These are phyloP conservation scores for Rhyacophila brunnea DNA, from an alignment of 1,140 invertebrate genomes.

Conservation along the genomic window DNA sequence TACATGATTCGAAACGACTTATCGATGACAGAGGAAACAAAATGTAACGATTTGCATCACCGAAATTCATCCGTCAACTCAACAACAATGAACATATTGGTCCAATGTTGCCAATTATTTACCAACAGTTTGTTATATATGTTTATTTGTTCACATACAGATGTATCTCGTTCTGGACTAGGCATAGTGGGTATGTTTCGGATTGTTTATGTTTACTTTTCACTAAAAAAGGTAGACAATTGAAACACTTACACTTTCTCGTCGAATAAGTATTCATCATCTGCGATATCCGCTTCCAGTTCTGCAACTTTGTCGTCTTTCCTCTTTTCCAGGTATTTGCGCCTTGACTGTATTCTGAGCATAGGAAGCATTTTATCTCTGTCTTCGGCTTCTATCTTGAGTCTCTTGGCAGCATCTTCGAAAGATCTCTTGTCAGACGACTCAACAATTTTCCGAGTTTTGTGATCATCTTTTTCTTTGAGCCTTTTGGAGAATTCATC, in stretches of 20 bases:
- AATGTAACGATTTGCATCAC: too few relatives aligned
- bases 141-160: too few relatives aligned
- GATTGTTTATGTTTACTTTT: too few relatives aligned
- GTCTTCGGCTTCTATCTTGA: slow-evolving; percentile 85
- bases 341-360: slow-evolving; percentile 84
- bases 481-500: slow-evolving; percentile 92
- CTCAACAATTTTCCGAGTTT: slow-evolving; percentile 78
- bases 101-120: too few relatives aligned
- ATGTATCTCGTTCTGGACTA: too few relatives aligned
- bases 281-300: slow-evolving; percentile 90
- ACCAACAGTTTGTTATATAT: too few relatives aligned
- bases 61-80: too few relatives aligned
- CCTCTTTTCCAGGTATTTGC: slow-evolving; percentile 92
- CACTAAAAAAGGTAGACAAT: not conserved
- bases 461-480: slow-evolving; percentile 86
- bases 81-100: too few relatives aligned
- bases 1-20: too few relatives aligned
- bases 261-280: slow-evolving; percentile 95
- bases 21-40: too few relatives aligned
- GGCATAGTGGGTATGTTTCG: too few relatives aligned
- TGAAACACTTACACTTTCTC: slow-evolving; percentile 70
- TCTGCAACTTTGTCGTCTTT: slow-evolving; percentile 97
- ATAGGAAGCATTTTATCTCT: slow-evolving; percentile 84
- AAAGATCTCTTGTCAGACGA: slow-evolving; percentile 73
- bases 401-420: slow-evolving; percentile 88